Evolutionary conservation across 2,113 vertebrate genomes (phyloP), one percentile per base, ranked within the genome.

Genomic region (Polypterus senegalus): DNA sequence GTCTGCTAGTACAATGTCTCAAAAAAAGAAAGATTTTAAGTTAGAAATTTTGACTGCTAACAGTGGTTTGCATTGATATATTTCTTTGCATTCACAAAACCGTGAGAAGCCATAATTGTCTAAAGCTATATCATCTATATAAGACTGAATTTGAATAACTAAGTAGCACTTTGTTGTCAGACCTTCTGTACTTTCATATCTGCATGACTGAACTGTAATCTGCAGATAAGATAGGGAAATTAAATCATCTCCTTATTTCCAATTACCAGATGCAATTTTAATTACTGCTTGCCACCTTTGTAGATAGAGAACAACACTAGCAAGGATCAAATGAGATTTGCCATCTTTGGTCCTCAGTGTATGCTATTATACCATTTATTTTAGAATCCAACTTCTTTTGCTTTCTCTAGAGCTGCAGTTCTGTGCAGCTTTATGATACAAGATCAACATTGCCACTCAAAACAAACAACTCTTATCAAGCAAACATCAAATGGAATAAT

Each of bases 401-500:
- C 49, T 57, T 4, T 9, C 54, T 5, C n/a, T 44, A 27, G n/a
- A 44, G 56, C 9, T 11, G 56, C 7, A 11, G 7, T 61, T 61
- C 48, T 4, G 49, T 46, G 52, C 44, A 44, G 54, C 54, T 2
- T 9, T 57, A 11, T 46, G 43, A 46, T 55, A 3, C 9, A 2
- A 58, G 49, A 43, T 52, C 10, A 46, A 61, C 6, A 27, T 56
- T 58, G 46, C 63, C 47, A 9, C 8, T 58, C 60, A 45, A 6
- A 46, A 57, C n/a, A 11, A 57, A 57, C 27, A 11, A 47, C 62
- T 9, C 7, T 5, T 43, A 27, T 4, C 3, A 4, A 6, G 10
- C 49, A 49, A 7, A 62, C 60, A 66, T 66, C 65, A 66, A 66
- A 45, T 44, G 46, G 65, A 66, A 66, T 66, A 27, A 66, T 66